phyloP scores from a whole-genome alignment of 2,797 vertebrate species.

The Galago senegalensis region DNA sequence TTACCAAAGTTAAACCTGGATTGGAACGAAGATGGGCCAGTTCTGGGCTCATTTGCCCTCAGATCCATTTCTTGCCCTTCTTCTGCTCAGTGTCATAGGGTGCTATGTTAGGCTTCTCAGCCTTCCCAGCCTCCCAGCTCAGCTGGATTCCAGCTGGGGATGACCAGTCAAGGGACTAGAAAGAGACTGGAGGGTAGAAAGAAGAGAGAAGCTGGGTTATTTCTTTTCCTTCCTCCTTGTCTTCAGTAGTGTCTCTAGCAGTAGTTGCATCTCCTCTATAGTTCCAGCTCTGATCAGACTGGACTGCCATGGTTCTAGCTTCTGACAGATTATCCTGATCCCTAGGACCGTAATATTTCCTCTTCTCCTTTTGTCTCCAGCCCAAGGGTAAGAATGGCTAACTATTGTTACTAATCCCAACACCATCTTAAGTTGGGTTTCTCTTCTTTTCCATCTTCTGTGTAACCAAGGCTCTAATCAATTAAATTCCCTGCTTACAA shows the following conservation, averaged over 20 bases:
- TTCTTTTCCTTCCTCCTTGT: background rate
- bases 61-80: background rate
- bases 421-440: background rate
- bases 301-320: background rate
- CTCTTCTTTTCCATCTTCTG: slow-evolving; percentile 16
- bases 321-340: background rate
- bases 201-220: background rate
- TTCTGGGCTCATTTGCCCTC: background rate
- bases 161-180: background rate
- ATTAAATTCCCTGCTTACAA: slow-evolving; percentile 34
- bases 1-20: background rate
- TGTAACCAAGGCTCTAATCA: background rate
- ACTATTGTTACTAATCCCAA: background rate
- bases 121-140: background rate
- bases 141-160: background rate
- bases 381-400: background rate
- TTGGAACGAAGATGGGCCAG: background rate
- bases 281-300: background rate
- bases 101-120: background rate
- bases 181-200: background rate
- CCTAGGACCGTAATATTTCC: background rate
- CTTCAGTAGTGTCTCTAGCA: background rate
- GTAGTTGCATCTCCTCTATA: background rate
- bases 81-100: background rate
- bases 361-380: background rate